Evolutionary conservation across 2,113 vertebrate genomes (phyloP), one percentile per base, ranked within the genome.

Genomic region (Chunga burmeisteri): DNA sequence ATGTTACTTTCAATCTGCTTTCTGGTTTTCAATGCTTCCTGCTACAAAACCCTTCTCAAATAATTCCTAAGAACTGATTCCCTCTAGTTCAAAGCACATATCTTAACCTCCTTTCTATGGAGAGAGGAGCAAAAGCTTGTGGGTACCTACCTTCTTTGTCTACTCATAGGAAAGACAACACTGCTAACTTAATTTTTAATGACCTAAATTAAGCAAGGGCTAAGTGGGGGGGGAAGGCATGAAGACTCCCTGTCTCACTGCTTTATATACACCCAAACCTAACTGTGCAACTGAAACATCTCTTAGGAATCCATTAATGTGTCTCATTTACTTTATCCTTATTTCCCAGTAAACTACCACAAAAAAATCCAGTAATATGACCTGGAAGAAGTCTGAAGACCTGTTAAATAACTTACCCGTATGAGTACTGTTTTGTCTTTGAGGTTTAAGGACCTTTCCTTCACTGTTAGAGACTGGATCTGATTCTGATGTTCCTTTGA

Each of bases 351-450:
- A 81, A 93, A 75, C 1, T 5, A 89, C 6, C 38, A 59, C 4
- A 77, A 88, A 77, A 46, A 38, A 46, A 70, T 19, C 12, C 42
- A 88, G 9, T 32, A 66, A 74, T 23, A n/a, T 25, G 10, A 78
- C 17, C 6, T 34, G n/a, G 19, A 90, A 91, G n/a, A 59, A 70
- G 27, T 20, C n/a, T 52, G 25, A 94, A 65, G 29, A 81, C 4
- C 25, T 59, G 22, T 44, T 77, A 85, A 85, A 36, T 58, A 61
- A 97, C 97, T 98, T 95, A 98, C 98, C 94, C 4, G 1, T 8
- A 40, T 0, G 7, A 49, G 29, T 40, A 34, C 27, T 47, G 8
- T n/a, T 82, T 82, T 4, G 62, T 62, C 55, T 96, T 73, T 56
- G 66, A 75, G 91, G 92, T 72, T 38, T 40, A 83, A 29, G 22